Base-by-base conservation (phyloP, 1,140 invertebrate species). In the Gryllus bimaculatus region DNA sequence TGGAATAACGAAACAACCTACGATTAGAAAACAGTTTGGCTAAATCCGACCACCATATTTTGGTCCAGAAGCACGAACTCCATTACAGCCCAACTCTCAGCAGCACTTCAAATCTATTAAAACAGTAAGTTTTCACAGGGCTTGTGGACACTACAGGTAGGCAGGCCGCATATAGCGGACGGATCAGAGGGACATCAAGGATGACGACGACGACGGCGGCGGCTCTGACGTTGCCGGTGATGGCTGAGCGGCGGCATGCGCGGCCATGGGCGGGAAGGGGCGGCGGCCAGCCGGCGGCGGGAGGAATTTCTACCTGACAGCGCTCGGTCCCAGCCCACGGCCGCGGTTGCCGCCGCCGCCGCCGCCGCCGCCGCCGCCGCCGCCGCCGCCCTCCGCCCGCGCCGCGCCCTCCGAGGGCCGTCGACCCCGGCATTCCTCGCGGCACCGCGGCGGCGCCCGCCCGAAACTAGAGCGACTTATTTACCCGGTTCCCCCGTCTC, bases 401-500 rank as follows among this genome's bases (percentile, higher is more conserved):
- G 26, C 13, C 21, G 21, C 81, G 66, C 13, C 79, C 85, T 79
- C 86, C 86, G 26, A 39, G 26, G 26, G 26, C 26, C 26, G 26
- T 39, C 26, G 26, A 39, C 26, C 26, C 26, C 26, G 26, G 26
- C 26, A 39, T 39, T 39, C 26, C 26, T 39, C 26, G 26, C 26
- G 26, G 26, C 26, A 39, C 26, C 26, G 26, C 26, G 26, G 26
- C 26, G 26, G 26, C 26, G 8, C 84, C 47, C 5, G 86, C 74
- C 20, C 86, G 79, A 82, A 86, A 84, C 82, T 87, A 85, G 8
- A 86, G 85, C 78, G 87, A 85, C 47, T 86, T 81, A 81, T 86
- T 39, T 39, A 39, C 26, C 26, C 26, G 26, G 26, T 5, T 39
- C 26, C 26, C 26, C 26, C 26, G 26, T 5, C 26, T 39, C 26